Base-by-base conservation (phyloP, 2,888 invertebrate species). In the Masnerella sp. region DNA sequence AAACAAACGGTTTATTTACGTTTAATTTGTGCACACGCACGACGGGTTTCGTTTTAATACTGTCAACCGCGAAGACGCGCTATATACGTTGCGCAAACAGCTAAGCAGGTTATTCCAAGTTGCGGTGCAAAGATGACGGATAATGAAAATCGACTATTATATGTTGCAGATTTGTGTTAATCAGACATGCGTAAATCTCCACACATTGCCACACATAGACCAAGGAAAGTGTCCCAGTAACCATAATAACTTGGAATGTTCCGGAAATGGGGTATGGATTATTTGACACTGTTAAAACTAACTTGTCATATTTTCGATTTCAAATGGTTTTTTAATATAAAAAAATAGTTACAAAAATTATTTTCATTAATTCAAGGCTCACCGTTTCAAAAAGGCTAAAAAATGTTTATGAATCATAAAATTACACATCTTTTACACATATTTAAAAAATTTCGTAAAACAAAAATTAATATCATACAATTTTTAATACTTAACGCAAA, bases 151-250 rank as follows among this genome's bases (percentile, higher is more conserved):
- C 43, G 14, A 61, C 59, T 17, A 34, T 59, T 68, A 49, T 68
- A 12, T 38, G 52, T 87, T 85, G 36, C 85, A 90, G 89, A 89
- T 98, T 82, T 99, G 98, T 90, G 91, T 97, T 82, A 96, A 97
- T 90, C 96, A 96, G 89, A 94, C 95, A 54, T 98, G 98, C 89
- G 92, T 93, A 74, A 95, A 93, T 87, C 91, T 96, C n/a, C n/a
- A n/a, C n/a, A n/a, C n/a, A 82, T 94, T 93, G 89, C 94, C 94
- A 12, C 93, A 93, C 89, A 91, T 96, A 78, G 95, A 95, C 89
- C 93, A 93, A 89, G 93, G 93, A 78, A 94, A 93, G 87, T 98
- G 98, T 89, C 97, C 97, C 72, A 94, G 93, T 78, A 97, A 96
- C 88, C 94, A 95, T 88, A 92, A 93, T 87, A 95, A 93, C 84